Percentiles rank a stretch among this genome's conserved stretches.
phyloP scores from a whole-genome alignment of 2,797 vertebrate genomes.

The Gastrophryne carolinensis region DNA sequence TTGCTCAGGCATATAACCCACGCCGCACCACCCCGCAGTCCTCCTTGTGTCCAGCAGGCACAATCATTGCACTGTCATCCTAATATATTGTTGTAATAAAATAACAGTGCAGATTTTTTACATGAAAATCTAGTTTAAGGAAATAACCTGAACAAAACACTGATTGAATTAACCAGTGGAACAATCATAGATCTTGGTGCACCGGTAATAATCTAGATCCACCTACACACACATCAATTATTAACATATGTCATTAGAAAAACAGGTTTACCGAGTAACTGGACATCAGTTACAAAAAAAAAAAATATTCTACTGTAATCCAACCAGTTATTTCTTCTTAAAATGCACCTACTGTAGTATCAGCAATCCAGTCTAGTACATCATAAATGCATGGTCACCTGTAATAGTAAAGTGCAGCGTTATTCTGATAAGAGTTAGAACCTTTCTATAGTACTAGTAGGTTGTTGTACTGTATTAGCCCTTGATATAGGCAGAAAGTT shows the following conservation, averaged over 20 bases:
- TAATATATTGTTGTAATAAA: not conserved
- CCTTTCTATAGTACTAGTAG: too few relatives aligned
- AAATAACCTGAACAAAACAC: conserved; percentile 2
- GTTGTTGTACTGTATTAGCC: too few relatives aligned
- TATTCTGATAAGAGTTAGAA: too few relatives aligned
- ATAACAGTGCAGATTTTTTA: not conserved
- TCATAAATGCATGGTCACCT: too few relatives aligned
- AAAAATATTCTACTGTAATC: too few relatives aligned
- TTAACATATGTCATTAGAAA: not conserved
- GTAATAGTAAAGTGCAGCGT: too few relatives aligned
- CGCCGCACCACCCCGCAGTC: not conserved
- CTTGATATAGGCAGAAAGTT: too few relatives aligned
- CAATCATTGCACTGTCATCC: not conserved
- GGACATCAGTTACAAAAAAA: not conserved
- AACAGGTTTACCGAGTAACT: not conserved
- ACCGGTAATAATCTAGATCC: not conserved
- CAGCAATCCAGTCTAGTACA: too few relatives aligned
- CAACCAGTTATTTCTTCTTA: too few relatives aligned
- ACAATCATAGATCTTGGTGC: not conserved
- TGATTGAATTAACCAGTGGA: not conserved
- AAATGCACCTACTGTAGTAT: too few relatives aligned
- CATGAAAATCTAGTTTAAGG: not conserved
- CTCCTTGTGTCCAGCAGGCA: not conserved
- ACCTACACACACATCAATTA: not conserved
- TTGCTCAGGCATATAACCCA: not conserved